Conservation (phyloP, 2,797 vertebrate genomes). For the Girardinus metallicus region DNA sequence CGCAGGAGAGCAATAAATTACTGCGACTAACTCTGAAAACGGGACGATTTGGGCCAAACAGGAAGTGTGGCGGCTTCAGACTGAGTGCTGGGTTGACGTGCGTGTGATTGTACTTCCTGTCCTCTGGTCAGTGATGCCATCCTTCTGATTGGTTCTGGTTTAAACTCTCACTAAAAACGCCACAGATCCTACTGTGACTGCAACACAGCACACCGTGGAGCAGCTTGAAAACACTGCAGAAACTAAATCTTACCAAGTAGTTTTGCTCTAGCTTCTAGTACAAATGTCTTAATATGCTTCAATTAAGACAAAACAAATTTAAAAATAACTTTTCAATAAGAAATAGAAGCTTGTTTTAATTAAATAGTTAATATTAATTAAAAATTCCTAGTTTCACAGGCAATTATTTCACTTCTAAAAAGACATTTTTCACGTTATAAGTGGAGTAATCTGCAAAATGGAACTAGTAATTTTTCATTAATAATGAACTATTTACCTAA, state of each 20-base stretch:
- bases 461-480: too few relatives aligned
- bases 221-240: not conserved
- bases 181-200: not conserved
- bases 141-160: conserved; percentile 13
- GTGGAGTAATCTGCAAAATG: too few relatives aligned
- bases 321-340: too few relatives aligned
- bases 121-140: conserved; percentile 10
- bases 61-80: not conserved
- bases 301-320: too few relatives aligned
- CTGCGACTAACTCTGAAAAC: not conserved
- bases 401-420: too few relatives aligned
- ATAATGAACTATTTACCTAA: too few relatives aligned
- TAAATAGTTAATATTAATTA: too few relatives aligned
- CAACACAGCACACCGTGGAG: not conserved
- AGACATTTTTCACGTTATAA: not conserved
- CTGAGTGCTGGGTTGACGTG: not conserved
- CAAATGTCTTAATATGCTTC: too few relatives aligned
- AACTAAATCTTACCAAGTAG: too few relatives aligned
- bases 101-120: not conserved
- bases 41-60: not conserved
- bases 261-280: too few relatives aligned
- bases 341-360: too few relatives aligned
- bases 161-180: not conserved
- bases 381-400: too few relatives aligned
- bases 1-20: not conserved